Evolutionary conservation across 1,140 invertebrate genomes (phyloP).

Genomic region (Drosophila trapezifrons): DNA sequence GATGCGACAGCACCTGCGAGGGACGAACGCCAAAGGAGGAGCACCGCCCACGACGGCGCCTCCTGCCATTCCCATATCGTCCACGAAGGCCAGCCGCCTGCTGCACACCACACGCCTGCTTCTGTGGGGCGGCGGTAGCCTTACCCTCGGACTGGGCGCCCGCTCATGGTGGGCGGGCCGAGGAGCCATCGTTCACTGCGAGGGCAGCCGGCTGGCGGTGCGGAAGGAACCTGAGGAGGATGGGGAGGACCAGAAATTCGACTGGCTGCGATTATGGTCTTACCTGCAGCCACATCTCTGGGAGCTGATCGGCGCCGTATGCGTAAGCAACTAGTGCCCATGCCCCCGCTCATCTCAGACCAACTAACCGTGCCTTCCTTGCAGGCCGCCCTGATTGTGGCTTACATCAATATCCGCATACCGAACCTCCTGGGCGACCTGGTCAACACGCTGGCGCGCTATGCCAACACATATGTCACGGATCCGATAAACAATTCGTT

Average conservation of each 20-base stretch:
- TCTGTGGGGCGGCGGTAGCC: conserved; percentile 62
- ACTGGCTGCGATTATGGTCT: conserved; percentile 88
- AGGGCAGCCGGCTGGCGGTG: conserved; percentile 70
- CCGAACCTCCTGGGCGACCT: conserved; percentile 90
- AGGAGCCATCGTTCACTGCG: conserved; percentile 43
- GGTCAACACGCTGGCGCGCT: conserved; percentile 89
- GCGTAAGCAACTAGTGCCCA: conserved; percentile 75
- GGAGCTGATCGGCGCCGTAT: conserved; percentile 86
- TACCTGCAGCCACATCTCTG: conserved; percentile 87
- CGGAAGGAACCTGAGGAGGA: conserved; percentile 73
- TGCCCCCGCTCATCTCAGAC: no score
- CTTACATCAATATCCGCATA: conserved; percentile 92
- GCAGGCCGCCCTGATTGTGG: conserved; percentile 92
- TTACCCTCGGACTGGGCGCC: conserved; percentile 50
- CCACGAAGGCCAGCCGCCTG: conserved; percentile 24
- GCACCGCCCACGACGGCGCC: neutral
- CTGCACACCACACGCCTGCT: conserved; percentile 52
- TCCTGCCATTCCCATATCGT: neutral
- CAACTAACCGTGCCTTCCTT: conserved; percentile 53
- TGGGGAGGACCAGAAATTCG: conserved; percentile 84
- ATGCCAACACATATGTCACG: conserved; percentile 84
- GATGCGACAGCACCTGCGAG: conserved; percentile 51
- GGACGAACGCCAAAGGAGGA: conserved; percentile 1
- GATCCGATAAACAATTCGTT: conserved; percentile 84
- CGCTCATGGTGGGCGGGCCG: conserved; percentile 56